Percentiles rank a stretch among this genome's conserved stretches.
Conservation (phyloP, 53 echinoderm and acorn worm genomes). For the Paracentrotus lividus region DNA sequence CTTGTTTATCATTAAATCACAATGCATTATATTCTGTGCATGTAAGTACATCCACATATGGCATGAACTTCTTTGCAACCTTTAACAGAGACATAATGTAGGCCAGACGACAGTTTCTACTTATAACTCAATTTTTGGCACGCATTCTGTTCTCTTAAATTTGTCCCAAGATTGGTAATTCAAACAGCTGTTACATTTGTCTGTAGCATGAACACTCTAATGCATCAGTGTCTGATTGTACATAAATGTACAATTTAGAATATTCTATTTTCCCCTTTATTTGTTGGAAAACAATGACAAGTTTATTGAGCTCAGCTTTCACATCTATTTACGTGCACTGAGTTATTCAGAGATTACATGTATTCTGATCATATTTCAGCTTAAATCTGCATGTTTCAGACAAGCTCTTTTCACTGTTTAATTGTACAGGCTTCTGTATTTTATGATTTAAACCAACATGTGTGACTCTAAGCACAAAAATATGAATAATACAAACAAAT, state of each 20-base stretch:
- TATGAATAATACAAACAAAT: too few species aligned
- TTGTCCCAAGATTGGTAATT: background rate
- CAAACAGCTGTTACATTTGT: background rate
- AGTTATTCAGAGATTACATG: background rate
- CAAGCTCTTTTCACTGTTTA: too few species aligned
- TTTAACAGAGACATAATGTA: background rate
- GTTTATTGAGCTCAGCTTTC: background rate
- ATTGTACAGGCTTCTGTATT: too few species aligned
- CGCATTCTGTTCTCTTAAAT: background rate
- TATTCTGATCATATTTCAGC: background rate
- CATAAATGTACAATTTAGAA: background rate
- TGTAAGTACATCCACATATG: too few species aligned
- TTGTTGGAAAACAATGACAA: background rate
- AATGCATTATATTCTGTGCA: background rate
- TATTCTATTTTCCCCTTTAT: background rate
- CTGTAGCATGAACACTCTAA: background rate
- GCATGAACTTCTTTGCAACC: background rate
- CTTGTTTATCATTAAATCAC: too few species aligned
- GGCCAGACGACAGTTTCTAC: background rate
- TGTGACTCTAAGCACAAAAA: too few species aligned
- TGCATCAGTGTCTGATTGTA: background rate
- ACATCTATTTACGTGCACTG: background rate
- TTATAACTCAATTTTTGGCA: background rate
- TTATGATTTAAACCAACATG: too few species aligned
- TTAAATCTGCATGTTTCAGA: background rate